Evolutionary conservation across 2,113 vertebrate species (phyloP).

Genomic region (Fulmarus glacialis): DNA sequence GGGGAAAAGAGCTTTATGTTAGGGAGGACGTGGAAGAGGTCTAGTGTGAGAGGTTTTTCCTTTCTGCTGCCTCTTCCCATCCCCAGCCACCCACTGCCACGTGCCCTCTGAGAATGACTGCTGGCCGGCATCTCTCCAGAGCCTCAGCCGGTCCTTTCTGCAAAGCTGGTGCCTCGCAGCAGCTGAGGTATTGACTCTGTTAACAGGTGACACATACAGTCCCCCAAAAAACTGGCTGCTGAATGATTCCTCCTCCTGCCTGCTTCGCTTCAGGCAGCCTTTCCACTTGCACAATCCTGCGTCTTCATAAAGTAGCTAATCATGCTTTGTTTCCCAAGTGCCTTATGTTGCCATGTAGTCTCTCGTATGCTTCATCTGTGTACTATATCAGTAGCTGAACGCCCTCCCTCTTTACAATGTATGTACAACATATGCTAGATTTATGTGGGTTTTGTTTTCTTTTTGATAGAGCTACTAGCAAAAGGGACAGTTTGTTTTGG

Average conservation of each 20-base stretch:
- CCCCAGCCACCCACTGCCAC: background rate
- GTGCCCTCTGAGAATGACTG: background rate
- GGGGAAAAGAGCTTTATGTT: background rate
- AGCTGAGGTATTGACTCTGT: background rate
- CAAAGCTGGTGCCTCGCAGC: background rate
- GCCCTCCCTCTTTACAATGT: background rate
- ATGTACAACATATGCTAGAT: background rate
- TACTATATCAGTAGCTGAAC: background rate
- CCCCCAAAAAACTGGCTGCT: background rate
- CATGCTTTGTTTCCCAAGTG: conserved; percentile 59
- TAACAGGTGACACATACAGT: background rate
- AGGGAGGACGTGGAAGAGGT: background rate
- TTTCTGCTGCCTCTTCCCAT: background rate
- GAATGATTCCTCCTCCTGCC: background rate
- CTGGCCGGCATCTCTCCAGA: background rate
- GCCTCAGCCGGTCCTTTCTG: background rate
- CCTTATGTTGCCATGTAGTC: conserved; percentile 51
- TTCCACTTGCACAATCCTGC: background rate
- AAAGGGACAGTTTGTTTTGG: conserved; percentile 54
- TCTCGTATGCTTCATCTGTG: background rate
- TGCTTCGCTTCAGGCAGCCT: background rate
- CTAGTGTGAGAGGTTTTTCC: background rate
- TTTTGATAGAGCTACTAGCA: background rate
- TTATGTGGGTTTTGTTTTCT: background rate
- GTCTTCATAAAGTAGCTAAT: background rate